These are phyloP conservation scores for Pelagia noctiluca DNA, from an alignment of 30 jellyfish, hydroid and myxozoan species.

Conservation along the genomic window DNA sequence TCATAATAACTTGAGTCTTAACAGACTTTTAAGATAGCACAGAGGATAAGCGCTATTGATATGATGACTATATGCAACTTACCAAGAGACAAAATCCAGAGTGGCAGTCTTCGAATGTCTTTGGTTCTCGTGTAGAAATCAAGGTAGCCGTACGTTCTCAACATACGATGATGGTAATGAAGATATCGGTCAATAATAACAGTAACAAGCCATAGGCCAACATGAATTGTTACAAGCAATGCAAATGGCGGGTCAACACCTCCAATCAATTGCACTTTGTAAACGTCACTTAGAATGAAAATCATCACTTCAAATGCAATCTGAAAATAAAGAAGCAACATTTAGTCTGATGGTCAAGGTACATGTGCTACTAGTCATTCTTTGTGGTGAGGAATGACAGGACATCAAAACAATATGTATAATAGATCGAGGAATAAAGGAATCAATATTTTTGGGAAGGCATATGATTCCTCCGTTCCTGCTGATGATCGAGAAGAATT, in stretches of 20 bases:
- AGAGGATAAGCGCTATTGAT: too few relatives aligned
- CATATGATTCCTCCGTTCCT: too few relatives aligned
- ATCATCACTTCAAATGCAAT: constrained; percentile 77
- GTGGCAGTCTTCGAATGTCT: constrained; percentile 84
- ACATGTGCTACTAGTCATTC: too few relatives aligned
- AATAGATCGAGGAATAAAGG: too few relatives aligned
- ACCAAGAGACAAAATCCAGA: constrained; percentile 92
- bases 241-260: constrained; percentile 98
- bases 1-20: too few relatives aligned
- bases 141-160: constrained; percentile 90
- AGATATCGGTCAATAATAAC: constrained; percentile 83
- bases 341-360: too few relatives aligned
- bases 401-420: not conserved
- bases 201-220: constrained; percentile 83
- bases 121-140: constrained; percentile 81
- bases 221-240: constrained; percentile 82
- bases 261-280: constrained; percentile 74
- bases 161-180: constrained; percentile 87
- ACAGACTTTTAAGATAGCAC: too few relatives aligned
- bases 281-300: constrained; percentile 79
- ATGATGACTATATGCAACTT: too few relatives aligned
- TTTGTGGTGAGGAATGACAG: constrained; percentile 6
- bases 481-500: too few relatives aligned
- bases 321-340: constrained; percentile 53
- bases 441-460: too few relatives aligned